Base-by-base conservation (phyloP, 2,888 invertebrate species). In the Mylabris sibirica region DNA sequence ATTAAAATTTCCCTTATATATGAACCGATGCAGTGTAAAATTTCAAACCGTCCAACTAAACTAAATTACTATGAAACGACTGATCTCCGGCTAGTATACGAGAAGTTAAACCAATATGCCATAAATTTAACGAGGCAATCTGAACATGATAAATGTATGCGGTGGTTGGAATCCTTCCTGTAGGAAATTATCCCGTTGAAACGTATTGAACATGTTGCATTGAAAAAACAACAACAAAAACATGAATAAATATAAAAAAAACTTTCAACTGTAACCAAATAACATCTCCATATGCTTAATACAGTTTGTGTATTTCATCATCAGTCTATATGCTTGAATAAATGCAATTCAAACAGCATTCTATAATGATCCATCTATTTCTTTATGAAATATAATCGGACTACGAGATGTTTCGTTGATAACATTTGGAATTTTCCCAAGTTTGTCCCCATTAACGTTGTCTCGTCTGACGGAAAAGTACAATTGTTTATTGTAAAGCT, bases 91-190 rank as follows among this genome's bases (percentile, higher is more conserved):
- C 22, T 22, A 22, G 66, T 70, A 72, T 70, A 69, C 69, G 72
- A 67, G 64, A 69, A 72, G 70, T 70, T 71, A 72, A 74, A 68
- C 71, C 72, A 53, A 62, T 74, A 68, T 72, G 69, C 72, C 65
- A 72, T 75, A 74, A 76, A 75, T 74, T 74, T 69, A 74, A 73
- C 74, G 75, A 75, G 72, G 74, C 73, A 72, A 76, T 76, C 71
- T 74, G 69, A 75, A 74, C 72, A 73, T 77, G 77, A 77, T 77
- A 75, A 76, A 78, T 77, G 75, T 69, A 66, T 68, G 67, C 65
- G 53, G 61, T 64, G 72, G 74, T 74, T 74, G 76, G 71, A 66
- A 65, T 63, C 38, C 59, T 64, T 62, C 24, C 44, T 59, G 67
- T 12, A 44, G 67, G 65, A 72, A 70, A 71, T 60, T 71, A 53